phyloP scores from a whole-genome alignment of 2,113 vertebrate species.

The Micronisus gabar region DNA sequence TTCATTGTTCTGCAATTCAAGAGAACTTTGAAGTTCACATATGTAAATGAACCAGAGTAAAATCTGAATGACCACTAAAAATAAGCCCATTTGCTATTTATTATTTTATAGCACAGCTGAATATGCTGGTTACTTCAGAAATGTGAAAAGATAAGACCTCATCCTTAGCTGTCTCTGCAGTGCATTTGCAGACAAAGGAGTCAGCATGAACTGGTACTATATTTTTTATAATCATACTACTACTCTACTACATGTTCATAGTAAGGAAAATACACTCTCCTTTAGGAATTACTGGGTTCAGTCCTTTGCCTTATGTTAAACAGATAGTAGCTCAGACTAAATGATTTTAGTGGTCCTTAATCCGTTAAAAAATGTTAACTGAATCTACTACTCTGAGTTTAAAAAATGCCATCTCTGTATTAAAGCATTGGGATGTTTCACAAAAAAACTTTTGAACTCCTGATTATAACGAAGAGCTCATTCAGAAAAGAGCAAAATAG shows the following conservation, averaged over 20 bases:
- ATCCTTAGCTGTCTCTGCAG: not conserved
- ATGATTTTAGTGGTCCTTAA: not conserved
- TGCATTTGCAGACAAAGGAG: not conserved
- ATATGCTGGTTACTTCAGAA: not conserved
- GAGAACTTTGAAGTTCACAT: not conserved
- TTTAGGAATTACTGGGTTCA: not conserved
- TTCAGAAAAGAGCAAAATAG: not conserved
- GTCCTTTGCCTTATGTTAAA: not conserved
- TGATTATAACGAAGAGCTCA: not conserved
- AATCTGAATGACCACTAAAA: not conserved
- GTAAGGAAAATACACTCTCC: not conserved
- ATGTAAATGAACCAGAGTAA: not conserved
- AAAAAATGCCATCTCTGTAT: not conserved
- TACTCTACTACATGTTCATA: not conserved
- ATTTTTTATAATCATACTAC: not conserved
- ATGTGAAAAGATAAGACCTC: not conserved
- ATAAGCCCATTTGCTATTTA: not conserved
- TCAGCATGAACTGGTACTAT: not conserved
- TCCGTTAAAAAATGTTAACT: not conserved
- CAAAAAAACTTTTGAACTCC: not conserved
- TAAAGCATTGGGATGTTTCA: not conserved
- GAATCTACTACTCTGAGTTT: not conserved
- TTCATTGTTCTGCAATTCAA: not conserved
- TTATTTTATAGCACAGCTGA: not conserved
- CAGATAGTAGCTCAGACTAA: not conserved